Conservation (phyloP, 2,888 invertebrate species). For the Deilephila elpenor region DNA sequence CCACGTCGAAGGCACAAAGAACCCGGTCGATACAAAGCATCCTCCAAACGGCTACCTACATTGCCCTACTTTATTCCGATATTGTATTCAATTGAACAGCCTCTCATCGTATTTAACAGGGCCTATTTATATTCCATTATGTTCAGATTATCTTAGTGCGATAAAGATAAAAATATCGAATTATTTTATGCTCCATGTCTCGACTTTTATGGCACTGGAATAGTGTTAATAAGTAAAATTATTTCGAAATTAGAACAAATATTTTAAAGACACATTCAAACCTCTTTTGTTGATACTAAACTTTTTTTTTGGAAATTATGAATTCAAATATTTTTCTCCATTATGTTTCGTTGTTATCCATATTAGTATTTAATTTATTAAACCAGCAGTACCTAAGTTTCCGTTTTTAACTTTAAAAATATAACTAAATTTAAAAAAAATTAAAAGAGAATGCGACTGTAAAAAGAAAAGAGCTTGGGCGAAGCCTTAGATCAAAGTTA, state of each 20-base stretch:
- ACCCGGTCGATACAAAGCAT: conserved; percentile 32
- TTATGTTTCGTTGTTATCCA: too few relatives aligned
- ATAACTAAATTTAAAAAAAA: not conserved
- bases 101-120: conserved; percentile 36
- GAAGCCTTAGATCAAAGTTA: conserved; percentile 26
- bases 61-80: conserved; percentile 30
- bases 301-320: too few relatives aligned
- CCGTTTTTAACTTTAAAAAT: accelerated
- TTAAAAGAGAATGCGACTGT: not conserved
- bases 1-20: conserved; percentile 35
- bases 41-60: conserved; percentile 31
- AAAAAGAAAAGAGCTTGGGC: conserved; percentile 13
- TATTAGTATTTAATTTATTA: too few relatives aligned
- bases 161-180: not conserved
- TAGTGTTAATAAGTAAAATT: not conserved
- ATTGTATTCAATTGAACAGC: conserved; percentile 27
- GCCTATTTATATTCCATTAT: conserved; percentile 40
- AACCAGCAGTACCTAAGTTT: not conserved
- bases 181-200: not conserved
- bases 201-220: not conserved
- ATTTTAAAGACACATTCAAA: not conserved
- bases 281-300: not conserved
- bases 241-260: not conserved
- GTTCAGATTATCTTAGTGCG: conserved; percentile 35
- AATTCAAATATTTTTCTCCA: not conserved